phyloP scores from a whole-genome alignment of 2,113 vertebrate species.

The Lophotis ruficrista region DNA sequence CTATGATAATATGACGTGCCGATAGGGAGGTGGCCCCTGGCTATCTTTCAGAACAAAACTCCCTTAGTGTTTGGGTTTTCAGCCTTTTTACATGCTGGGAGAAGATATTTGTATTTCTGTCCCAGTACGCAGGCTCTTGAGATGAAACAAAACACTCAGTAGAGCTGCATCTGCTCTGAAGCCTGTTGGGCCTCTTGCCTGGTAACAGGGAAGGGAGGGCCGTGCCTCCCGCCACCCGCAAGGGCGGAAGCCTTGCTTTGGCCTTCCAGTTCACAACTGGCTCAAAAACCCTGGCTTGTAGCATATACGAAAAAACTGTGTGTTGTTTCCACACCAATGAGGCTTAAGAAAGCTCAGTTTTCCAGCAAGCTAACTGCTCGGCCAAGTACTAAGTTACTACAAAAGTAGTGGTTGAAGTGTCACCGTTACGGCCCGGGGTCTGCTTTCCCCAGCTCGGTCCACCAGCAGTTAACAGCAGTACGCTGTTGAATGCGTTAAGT shows the following conservation, averaged over 20 bases:
- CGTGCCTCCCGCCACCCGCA: background rate
- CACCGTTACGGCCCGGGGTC: background rate
- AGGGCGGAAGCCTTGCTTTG: background rate
- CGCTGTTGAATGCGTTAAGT: background rate
- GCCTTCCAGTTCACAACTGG: no score
- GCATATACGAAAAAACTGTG: background rate
- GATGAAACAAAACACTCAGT: background rate
- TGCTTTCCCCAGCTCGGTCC: accelerated
- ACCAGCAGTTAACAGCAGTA: background rate
- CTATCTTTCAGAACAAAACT: background rate
- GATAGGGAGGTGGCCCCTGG: no score
- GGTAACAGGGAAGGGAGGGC: background rate
- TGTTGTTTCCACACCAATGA: background rate
- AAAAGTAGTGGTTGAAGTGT: background rate
- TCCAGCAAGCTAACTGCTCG: background rate
- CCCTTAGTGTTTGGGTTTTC: background rate
- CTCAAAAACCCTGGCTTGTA: background rate
- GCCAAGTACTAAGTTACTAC: background rate
- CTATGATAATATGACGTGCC: no score
- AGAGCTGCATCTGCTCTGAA: background rate
- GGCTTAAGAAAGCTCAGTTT: background rate
- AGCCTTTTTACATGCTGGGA: background rate
- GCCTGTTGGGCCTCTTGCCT: background rate
- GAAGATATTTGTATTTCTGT: background rate
- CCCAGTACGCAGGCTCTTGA: background rate